Conservation (phyloP, 2,113 vertebrate species). For the Desmodus rotundus region DNA sequence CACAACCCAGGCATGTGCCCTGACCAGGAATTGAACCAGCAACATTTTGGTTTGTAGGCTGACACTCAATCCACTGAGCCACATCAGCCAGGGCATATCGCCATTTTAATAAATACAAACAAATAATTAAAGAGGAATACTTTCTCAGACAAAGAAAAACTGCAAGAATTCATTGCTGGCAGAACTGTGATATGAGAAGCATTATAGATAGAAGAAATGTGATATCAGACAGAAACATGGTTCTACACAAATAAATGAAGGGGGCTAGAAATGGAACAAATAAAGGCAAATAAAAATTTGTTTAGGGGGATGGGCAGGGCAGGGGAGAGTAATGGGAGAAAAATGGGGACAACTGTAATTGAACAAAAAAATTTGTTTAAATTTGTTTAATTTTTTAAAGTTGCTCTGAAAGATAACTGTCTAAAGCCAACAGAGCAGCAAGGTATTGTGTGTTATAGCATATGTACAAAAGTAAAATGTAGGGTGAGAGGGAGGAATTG, state of each 20-base stretch:
- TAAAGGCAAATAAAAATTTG: not conserved
- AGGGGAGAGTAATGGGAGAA: no score
- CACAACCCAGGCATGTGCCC: no score
- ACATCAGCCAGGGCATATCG: not conserved
- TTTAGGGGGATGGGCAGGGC: not conserved
- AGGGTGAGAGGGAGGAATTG: not conserved
- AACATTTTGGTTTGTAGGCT: no score
- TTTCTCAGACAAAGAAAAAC: not conserved
- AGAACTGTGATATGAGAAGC: not conserved
- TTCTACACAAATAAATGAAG: slow-evolving; percentile 1
- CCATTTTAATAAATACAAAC: not conserved
- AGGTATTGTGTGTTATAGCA: not conserved
- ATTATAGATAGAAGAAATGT: not conserved
- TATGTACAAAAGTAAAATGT: not conserved
- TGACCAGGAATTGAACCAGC: no score
- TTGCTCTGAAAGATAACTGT: not conserved
- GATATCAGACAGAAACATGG: not conserved
- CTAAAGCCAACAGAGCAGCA: not conserved
- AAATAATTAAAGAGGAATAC: not conserved
- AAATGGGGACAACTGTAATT: no score
- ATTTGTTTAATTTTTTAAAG: not conserved
- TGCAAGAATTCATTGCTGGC: not conserved
- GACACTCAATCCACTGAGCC: no score
- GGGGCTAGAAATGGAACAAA: not conserved
- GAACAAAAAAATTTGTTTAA: no score